Percentiles rank a stretch among this genome's conserved stretches.
Evolutionary conservation across 2,888 invertebrate genomes (phyloP).

Genomic region (Cephus spinipes): DNA sequence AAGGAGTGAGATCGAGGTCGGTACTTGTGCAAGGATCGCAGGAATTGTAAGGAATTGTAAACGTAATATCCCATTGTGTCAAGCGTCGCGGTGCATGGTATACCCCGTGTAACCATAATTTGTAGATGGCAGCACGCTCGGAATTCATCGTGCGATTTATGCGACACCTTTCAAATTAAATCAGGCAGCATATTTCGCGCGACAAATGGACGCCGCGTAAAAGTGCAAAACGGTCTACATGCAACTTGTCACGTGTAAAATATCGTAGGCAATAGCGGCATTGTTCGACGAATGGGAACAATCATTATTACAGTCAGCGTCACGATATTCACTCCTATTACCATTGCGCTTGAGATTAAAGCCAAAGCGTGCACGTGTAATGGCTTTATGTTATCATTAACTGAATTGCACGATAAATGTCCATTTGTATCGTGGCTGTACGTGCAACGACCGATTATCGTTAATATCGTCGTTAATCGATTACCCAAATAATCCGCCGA

Average conservation of each 20-base stretch:
- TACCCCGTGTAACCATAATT: not conserved
- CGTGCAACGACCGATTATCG: not conserved
- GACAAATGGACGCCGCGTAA: constrained; percentile 44
- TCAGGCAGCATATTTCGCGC: constrained; percentile 44
- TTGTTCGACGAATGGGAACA: constrained; percentile 20
- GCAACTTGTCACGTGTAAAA: constrained; percentile 29
- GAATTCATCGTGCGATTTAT: constrained; percentile 49
- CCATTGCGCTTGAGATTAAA: not conserved
- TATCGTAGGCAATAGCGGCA: constrained; percentile 27
- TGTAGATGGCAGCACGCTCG: constrained; percentile 9
- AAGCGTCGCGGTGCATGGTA: not conserved
- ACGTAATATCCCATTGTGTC: not conserved
- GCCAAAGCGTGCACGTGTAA: not conserved
- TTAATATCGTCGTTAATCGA: not conserved
- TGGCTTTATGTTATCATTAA: not conserved
- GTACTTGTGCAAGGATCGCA: not conserved
- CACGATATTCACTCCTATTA: not conserved
- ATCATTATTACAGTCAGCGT: not conserved
- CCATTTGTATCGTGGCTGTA: not conserved
- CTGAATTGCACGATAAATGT: not conserved
- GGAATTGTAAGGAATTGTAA: not conserved
- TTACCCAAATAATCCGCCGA: not conserved
- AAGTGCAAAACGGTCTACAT: constrained; percentile 27
- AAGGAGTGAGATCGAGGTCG: not conserved
- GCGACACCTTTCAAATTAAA: constrained; percentile 49